These are phyloP conservation scores for Pseudococcus viburni DNA, from an alignment of 2,888 invertebrate species.

Conservation along the genomic window DNA sequence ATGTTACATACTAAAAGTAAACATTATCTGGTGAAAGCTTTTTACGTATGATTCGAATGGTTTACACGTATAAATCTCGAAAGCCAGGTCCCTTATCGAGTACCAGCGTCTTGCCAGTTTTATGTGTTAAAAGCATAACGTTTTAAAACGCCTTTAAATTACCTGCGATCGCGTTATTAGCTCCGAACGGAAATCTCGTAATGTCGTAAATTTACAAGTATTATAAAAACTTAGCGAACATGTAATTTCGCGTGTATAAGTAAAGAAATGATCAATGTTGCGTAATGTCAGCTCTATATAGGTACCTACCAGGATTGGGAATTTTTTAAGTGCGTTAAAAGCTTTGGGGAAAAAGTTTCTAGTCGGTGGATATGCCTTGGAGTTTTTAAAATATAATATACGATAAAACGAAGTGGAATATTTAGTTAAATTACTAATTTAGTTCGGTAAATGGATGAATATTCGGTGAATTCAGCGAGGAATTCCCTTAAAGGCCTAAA, in stretches of 20 bases:
- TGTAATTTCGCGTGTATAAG: too few species aligned
- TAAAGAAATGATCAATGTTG: constrained; percentile 32
- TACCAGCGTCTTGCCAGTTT: constrained; percentile 24
- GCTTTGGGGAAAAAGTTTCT: neutral
- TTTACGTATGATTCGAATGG: constrained; percentile 4
- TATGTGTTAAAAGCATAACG: constrained; percentile 39
- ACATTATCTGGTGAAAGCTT: constrained; percentile 39
- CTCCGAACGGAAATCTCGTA: constrained; percentile 13
- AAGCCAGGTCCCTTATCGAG: constrained; percentile 20
- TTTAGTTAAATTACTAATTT: neutral
- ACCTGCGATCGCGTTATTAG: constrained; percentile 46
- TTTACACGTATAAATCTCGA: constrained; percentile 20
- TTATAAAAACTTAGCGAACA: constrained; percentile 15
- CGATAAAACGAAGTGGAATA: neutral
- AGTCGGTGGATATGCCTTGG: neutral
- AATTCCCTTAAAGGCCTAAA: neutral
- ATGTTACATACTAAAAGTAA: constrained; percentile 26
- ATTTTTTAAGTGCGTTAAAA: constrained; percentile 30
- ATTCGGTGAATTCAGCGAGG: neutral
- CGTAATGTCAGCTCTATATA: constrained; percentile 13
- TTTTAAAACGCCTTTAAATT: constrained; percentile 43
- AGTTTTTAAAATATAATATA: neutral
- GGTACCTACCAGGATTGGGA: neutral
- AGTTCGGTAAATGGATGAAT: neutral
- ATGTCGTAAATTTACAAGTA: constrained; percentile 7